Conservation (phyloP, 2,113 vertebrate species). For the Parus major region DNA sequence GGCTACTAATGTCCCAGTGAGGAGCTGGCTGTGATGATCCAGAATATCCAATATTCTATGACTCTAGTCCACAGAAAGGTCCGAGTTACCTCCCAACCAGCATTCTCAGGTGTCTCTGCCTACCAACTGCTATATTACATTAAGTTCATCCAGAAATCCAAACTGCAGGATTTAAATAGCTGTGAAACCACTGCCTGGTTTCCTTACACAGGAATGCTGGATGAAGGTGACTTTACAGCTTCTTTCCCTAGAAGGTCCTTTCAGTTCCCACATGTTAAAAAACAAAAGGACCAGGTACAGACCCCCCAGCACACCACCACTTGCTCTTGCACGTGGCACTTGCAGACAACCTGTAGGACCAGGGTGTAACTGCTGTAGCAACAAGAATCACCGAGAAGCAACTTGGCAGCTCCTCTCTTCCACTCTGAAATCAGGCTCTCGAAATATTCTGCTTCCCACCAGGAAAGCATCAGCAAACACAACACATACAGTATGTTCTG, state of each 20-base stretch:
- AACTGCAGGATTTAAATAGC: background rate
- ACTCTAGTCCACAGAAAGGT: background rate
- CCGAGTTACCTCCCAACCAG: background rate
- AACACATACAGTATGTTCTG: background rate
- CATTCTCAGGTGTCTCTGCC: background rate
- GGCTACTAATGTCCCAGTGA: background rate
- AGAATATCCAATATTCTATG: background rate
- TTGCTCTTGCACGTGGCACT: background rate
- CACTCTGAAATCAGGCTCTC: background rate
- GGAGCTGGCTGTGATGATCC: background rate
- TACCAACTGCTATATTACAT: background rate
- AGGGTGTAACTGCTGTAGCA: background rate
- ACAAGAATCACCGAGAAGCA: background rate
- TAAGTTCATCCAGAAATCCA: background rate
- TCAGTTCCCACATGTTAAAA: background rate
- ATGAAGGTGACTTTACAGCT: background rate
- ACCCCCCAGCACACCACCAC: background rate
- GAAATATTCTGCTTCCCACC: background rate
- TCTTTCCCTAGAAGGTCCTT: background rate
- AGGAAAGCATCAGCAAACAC: background rate
- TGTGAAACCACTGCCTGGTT: background rate
- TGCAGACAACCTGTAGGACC: background rate
- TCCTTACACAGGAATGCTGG: rapidly evolving
- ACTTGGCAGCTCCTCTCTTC: background rate
- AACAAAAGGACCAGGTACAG: background rate